phyloP scores from a whole-genome alignment of 2,797 vertebrate species.

The Phrynocephalus vlangalii region DNA sequence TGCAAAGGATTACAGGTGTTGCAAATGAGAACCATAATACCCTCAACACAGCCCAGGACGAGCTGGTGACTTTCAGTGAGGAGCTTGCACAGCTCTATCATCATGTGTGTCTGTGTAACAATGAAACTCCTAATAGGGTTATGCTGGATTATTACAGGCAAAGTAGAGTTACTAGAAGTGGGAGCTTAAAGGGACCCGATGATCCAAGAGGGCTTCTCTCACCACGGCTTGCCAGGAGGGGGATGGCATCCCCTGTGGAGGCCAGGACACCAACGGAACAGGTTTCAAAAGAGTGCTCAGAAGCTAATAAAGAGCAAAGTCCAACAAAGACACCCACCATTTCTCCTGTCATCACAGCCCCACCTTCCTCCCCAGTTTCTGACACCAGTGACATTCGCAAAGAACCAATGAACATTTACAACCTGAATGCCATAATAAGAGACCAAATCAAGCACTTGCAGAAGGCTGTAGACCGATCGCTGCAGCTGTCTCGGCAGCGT shows the following conservation, averaged over 20 bases:
- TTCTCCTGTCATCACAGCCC: conserved; percentile 85
- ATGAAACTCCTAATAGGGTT: conserved; percentile 96
- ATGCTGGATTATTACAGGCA: conserved; percentile 99
- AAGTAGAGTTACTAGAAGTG: conserved; percentile 90
- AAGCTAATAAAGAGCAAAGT: conserved; percentile 82
- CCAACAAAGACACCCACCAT: conserved; percentile 84
- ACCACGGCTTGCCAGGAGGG: conserved; percentile 89
- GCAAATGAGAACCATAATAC: conserved; percentile 91
- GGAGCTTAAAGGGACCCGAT: conserved; percentile 93
- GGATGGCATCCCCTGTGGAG: conserved; percentile 82
- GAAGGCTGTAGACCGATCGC: conserved; percentile 94
- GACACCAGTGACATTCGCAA: conserved; percentile 93
- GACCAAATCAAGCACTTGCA: conserved; percentile 99
- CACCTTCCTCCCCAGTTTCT: conserved; percentile 85
- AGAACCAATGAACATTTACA: conserved; percentile 99
- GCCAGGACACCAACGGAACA: conserved; percentile 85
- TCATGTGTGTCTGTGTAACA: conserved; percentile 97
- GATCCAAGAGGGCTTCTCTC: conserved; percentile 92
- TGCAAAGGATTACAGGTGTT: conserved; percentile 82
- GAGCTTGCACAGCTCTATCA: conserved; percentile 98
- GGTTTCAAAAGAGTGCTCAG: conserved; percentile 82
- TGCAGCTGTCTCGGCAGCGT: conserved; percentile 94
- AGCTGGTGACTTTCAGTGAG: conserved; percentile 97
- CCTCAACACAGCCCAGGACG: conserved; percentile 94
- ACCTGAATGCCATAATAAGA: conserved; percentile 97